Evolutionary conservation across 2,113 vertebrate species (phyloP).

Genomic region (Zootoca vivipara): DNA sequence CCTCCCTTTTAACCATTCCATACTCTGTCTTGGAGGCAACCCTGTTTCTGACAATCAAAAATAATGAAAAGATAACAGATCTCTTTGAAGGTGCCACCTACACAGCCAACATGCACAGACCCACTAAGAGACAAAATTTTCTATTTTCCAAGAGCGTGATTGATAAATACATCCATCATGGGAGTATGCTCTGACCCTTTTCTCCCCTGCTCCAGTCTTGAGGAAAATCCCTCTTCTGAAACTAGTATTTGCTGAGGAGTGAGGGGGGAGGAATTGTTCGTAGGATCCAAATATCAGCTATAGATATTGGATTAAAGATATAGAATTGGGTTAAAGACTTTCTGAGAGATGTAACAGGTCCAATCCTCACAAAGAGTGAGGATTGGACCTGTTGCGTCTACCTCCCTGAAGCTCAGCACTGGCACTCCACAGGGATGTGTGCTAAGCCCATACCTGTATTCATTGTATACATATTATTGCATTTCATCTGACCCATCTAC

Average conservation of each 20-base stretch:
- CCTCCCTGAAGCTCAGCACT: too few relatives aligned
- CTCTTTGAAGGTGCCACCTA: neutral
- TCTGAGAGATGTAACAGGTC: too few relatives aligned
- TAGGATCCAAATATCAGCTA: neutral
- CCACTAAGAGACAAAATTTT: neutral
- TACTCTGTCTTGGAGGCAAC: neutral
- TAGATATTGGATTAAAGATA: too few relatives aligned
- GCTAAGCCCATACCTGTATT: too few relatives aligned
- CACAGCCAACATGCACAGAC: neutral
- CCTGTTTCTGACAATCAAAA: neutral
- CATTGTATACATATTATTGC: too few relatives aligned
- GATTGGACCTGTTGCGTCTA: too few relatives aligned
- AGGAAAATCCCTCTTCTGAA: neutral
- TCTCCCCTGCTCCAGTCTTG: neutral
- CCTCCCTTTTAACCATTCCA: constrained; percentile 11
- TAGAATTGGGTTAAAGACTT: too few relatives aligned
- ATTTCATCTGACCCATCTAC: too few relatives aligned
- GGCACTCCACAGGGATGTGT: too few relatives aligned
- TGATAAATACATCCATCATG: neutral
- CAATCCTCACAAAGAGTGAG: too few relatives aligned
- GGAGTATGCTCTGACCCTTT: neutral
- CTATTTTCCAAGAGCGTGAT: neutral
- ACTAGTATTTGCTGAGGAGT: neutral
- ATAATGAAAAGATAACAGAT: neutral
- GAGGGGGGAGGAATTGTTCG: neutral